Percentiles rank a stretch among this genome's conserved stretches.
phyloP scores from a whole-genome alignment of 2,888 invertebrate species.

The Tholera decimalis region DNA sequence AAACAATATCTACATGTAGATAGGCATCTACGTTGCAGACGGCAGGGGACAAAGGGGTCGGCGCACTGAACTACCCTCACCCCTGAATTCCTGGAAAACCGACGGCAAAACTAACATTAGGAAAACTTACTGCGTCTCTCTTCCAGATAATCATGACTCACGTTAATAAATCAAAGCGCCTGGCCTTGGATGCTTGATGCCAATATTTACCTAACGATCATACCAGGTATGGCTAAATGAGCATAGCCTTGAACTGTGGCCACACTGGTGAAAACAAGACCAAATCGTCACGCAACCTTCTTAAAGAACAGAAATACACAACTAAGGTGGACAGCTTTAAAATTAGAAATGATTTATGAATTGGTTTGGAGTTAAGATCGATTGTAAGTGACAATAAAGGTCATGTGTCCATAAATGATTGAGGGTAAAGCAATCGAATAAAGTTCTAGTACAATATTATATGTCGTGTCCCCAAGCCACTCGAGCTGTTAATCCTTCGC shows the following conservation, averaged over 20 bases:
- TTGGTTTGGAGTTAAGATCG: conserved; percentile 36
- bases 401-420: conserved; percentile 55
- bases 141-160: conserved; percentile 57
- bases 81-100: conserved; percentile 69
- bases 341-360: conserved; percentile 50
- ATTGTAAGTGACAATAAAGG: conserved; percentile 52
- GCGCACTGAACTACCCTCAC: conserved; percentile 62
- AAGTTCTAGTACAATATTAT: conserved; percentile 48
- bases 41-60: conserved; percentile 68
- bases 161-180: conserved; percentile 51
- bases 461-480: conserved; percentile 61
- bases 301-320: conserved; percentile 42
- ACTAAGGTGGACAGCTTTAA: conserved; percentile 51
- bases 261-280: conserved; percentile 57
- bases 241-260: conserved; percentile 63
- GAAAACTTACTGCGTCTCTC: conserved; percentile 53
- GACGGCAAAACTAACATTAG: conserved; percentile 61
- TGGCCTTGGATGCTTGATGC: conserved; percentile 57
- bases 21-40: conserved; percentile 64
- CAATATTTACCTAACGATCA: conserved; percentile 57
- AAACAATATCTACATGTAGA: conserved; percentile 37
- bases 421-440: conserved; percentile 63
- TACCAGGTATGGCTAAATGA: conserved; percentile 57
- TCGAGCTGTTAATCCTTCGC: conserved; percentile 76
- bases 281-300: conserved; percentile 62